Evolutionary conservation across 2,888 invertebrate genomes (phyloP), one percentile per base, ranked within the genome.

Genomic region (Empis stercorea): DNA sequence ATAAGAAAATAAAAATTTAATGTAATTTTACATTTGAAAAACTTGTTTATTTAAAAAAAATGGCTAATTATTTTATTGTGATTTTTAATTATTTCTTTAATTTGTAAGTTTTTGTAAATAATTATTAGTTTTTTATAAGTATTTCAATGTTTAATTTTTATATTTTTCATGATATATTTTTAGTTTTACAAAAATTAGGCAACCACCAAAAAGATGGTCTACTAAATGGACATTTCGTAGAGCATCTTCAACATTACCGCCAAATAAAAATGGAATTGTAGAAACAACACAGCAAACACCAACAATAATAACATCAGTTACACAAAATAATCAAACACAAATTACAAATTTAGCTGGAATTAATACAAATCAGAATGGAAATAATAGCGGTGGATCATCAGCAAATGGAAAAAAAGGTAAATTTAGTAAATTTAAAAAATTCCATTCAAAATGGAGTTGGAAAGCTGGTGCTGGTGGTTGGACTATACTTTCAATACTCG

Each of bases 101-200:
- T n/a, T n/a, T n/a, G n/a, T n/a, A n/a, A n/a, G n/a, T 20, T 20
- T 20, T 20, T 20, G 3, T 20, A 20, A 20, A 20, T 20, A n/a
- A n/a, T 20, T 20, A 20, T 4, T 20, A 4, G 5, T 20, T 20
- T 20, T 20, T 5, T 20, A 20, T 20, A 4, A 20, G 7, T 7
- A 6, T 9, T 7, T 4, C 7, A 27, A 7, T 27, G 23, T 9
- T 27, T 2, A 27, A 27, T 9, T 27, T 7, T 7, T 27, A 6
- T 27, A 7, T 27, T 27, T 7, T 27, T n/a, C 13, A 34, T 34
- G n/a, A n/a, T 34, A 27, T 7, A 4, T 7, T 37, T 37, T 37
- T 23, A 40, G 40, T 44, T 57, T 68, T 4, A 52, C 65, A 2
- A 67, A 65, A 54, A 58, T 67, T 16, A 55, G 64, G 15, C 62